Conservation (phyloP, 2,888 invertebrate genomes). For the Perdita meconis region DNA sequence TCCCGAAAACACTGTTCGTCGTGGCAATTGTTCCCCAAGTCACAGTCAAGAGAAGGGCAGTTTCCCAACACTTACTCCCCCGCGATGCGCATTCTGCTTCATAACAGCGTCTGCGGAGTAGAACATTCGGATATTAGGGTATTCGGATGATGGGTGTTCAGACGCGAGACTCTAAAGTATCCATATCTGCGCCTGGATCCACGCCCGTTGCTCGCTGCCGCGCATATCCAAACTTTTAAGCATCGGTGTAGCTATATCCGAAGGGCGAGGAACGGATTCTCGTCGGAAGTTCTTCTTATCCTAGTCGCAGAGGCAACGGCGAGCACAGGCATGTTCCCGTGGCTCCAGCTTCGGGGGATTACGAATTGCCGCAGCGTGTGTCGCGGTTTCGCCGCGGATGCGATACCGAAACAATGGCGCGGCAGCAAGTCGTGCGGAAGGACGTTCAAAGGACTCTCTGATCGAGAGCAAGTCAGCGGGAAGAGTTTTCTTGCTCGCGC, state of each 20-base stretch:
- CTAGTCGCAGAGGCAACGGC: slow-evolving; percentile 22
- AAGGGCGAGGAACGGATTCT: background rate
- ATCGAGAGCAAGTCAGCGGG: slow-evolving; percentile 55
- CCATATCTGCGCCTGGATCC: background rate
- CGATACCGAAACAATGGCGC: slow-evolving; percentile 67
- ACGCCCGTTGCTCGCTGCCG: background rate
- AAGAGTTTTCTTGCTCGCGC: slow-evolving; percentile 37
- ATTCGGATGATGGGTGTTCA: too few relatives aligned
- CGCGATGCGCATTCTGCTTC: too few relatives aligned
- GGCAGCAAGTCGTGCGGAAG: slow-evolving; percentile 68
- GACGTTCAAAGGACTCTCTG: slow-evolving; percentile 70
- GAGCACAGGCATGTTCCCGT: slow-evolving; percentile 51
- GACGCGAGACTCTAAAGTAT: too few relatives aligned
- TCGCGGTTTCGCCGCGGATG: slow-evolving; percentile 46
- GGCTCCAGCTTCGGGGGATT: slow-evolving; percentile 64
- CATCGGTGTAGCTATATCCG: background rate
- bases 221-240: slow-evolving; percentile 8
- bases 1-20: too few relatives aligned
- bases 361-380: slow-evolving; percentile 68
- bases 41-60: too few relatives aligned
- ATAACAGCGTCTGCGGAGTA: too few relatives aligned
- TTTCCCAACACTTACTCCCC: too few relatives aligned
- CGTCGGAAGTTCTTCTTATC: slow-evolving; percentile 45
- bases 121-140: too few relatives aligned
- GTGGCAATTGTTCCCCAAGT: too few relatives aligned